Conservation (phyloP, 2,888 invertebrate genomes). For the Dugesia japonica region DNA sequence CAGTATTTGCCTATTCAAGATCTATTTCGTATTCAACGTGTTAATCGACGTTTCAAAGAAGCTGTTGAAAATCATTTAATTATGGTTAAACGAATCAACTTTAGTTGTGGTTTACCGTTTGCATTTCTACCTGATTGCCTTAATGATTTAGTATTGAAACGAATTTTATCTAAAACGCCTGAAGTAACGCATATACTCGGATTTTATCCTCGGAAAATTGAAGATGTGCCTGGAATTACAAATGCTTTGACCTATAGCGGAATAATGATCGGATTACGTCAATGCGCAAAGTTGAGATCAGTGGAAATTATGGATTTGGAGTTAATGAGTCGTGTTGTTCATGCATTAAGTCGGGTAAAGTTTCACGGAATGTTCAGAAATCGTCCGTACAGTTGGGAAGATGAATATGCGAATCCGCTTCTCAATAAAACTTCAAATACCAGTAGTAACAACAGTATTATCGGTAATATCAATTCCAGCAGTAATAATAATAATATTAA, state of each 20-base stretch:
- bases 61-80: conserved; percentile 29
- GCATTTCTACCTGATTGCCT: conserved; percentile 37
- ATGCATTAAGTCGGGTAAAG: conserved; percentile 32
- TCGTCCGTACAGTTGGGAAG: conserved; percentile 34
- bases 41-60: conserved; percentile 30
- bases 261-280: conserved; percentile 31
- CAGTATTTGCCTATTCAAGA: conserved; percentile 34
- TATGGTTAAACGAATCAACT: conserved; percentile 34
- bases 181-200: conserved; percentile 38
- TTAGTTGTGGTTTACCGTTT: conserved; percentile 34
- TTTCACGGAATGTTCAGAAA: conserved; percentile 36
- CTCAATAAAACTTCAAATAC: neutral
- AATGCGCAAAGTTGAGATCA: conserved; percentile 33
- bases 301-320: conserved; percentile 35
- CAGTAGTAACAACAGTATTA: neutral
- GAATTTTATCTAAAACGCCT: conserved; percentile 39
- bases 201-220: conserved; percentile 34
- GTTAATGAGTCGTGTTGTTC: conserved; percentile 33
- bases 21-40: conserved; percentile 31
- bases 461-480: neutral
- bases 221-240: conserved; percentile 24
- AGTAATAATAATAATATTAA: neutral
- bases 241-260: conserved; percentile 31
- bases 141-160: conserved; percentile 38
- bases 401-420: conserved; percentile 26